A percentile compares a stretch with the other conserved stretches of the same genome.
phyloP scores from a whole-genome alignment of 1,140 invertebrate genomes.

The Rhynchophorus ferrugineus region DNA sequence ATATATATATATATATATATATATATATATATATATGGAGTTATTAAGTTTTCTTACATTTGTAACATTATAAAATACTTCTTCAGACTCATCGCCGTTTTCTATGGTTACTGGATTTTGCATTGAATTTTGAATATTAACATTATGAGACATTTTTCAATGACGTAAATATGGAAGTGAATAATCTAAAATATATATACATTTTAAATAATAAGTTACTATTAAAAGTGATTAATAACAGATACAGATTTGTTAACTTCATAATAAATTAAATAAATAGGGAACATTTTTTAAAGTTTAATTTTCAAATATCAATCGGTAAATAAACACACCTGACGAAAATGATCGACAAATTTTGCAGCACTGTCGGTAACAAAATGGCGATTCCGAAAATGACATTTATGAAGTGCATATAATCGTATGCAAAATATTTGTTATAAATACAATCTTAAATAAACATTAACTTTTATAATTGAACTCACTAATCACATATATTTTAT shows the following conservation, averaged over 20 bases:
- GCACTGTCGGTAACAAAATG: slow-evolving; percentile 15
- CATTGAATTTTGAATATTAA: slow-evolving; percentile 1
- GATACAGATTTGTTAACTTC: not conserved
- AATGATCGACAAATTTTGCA: not conserved
- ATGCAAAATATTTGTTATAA: too few relatives aligned
- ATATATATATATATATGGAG: too few relatives aligned
- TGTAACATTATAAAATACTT: slow-evolving; percentile 8
- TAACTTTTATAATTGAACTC: too few relatives aligned
- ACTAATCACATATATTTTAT: too few relatives aligned
- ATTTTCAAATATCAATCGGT: slow-evolving; percentile 25
- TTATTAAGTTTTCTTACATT: slow-evolving; percentile 3
- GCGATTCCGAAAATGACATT: too few relatives aligned
- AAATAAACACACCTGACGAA: slow-evolving; percentile 13
- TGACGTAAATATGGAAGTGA: not conserved
- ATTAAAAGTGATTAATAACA: not conserved
- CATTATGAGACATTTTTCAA: slow-evolving; percentile 1
- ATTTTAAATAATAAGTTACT: not conserved
- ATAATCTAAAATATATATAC: too few relatives aligned
- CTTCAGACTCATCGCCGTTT: not conserved
- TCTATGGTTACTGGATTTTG: not conserved
- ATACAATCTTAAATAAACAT: too few relatives aligned
- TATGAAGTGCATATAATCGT: too few relatives aligned
- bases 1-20: slow-evolving; percentile 3
- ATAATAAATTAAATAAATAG: not conserved
- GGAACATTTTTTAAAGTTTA: slow-evolving; percentile 1